These are phyloP conservation scores for Onychostoma macrolepis DNA, from an alignment of 2,113 vertebrate species.

Conservation along the genomic window DNA sequence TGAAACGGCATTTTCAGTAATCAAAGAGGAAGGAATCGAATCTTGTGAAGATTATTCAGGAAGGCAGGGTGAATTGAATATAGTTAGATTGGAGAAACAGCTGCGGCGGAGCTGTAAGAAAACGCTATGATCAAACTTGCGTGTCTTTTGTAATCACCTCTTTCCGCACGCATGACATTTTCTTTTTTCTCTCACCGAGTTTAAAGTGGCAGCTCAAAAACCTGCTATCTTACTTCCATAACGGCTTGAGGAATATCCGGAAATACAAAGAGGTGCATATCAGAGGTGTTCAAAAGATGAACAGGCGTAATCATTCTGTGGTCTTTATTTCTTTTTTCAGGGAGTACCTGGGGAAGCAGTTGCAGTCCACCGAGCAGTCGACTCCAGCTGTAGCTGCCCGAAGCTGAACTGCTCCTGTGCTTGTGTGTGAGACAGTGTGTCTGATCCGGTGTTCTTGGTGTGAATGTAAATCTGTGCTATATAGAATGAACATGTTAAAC, in stretches of 20 bases:
- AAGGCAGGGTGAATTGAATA: neutral
- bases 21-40: neutral
- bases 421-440: constrained; percentile 43
- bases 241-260: neutral
- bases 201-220: constrained; percentile 4
- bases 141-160: neutral
- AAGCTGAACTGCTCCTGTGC: constrained; percentile 67
- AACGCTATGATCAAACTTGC: neutral
- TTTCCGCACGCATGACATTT: neutral
- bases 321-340: constrained; percentile 58
- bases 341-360: constrained; percentile 80
- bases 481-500: neutral
- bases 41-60: constrained; percentile 11
- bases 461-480: constrained; percentile 30
- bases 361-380: constrained; percentile 76
- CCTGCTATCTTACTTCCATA: neutral
- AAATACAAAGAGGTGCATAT: neutral
- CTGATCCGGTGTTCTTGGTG: constrained; percentile 27
- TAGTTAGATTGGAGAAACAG: neutral
- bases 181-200: neutral
- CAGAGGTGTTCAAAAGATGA: constrained; percentile 9
- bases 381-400: constrained; percentile 72
- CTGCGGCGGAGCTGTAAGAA: neutral
- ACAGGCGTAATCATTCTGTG: constrained; percentile 3
- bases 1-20: constrained; percentile 35